phyloP scores from a whole-genome alignment of 2,797 vertebrate species.

The Hypotaenidia philippensis region DNA sequence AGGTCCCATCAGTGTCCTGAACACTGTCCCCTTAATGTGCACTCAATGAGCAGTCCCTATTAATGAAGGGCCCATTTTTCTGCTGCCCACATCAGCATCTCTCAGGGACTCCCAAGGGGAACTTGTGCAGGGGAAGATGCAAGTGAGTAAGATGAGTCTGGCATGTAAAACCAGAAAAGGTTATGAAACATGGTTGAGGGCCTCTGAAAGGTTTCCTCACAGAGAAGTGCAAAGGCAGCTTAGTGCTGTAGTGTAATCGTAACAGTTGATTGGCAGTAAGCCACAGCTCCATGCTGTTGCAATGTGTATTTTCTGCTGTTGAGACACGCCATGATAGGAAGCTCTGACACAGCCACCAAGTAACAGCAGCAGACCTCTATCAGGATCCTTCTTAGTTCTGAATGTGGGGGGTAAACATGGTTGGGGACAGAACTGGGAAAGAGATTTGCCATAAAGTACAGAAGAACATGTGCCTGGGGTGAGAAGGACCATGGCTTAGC shows the following conservation, averaged over 20 bases:
- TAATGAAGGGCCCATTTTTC: neutral
- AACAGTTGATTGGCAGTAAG: conserved; percentile 60
- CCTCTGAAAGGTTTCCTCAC: conserved; percentile 50
- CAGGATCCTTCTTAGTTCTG: neutral
- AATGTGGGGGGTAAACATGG: neutral
- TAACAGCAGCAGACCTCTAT: neutral
- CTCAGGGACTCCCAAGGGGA: neutral
- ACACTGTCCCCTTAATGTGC: fast-evolving
- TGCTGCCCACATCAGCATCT: neutral
- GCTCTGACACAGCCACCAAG: conserved; percentile 31
- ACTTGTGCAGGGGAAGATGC: neutral
- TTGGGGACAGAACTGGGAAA: neutral
- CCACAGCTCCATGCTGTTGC: conserved; percentile 51
- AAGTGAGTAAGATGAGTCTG: neutral
- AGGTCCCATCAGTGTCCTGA: neutral
- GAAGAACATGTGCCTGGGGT: neutral
- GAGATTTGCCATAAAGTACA: neutral
- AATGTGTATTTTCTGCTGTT: conserved; percentile 60
- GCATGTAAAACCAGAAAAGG: conserved; percentile 48
- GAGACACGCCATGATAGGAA: conserved; percentile 51
- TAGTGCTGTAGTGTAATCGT: neutral
- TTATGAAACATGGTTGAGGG: conserved; percentile 47
- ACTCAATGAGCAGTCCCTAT: fast-evolving
- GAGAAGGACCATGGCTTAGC: neutral
- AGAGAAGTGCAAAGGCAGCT: neutral